A percentile compares a stretch with the other conserved stretches of the same genome.
Conservation (phyloP, 2,113 vertebrate genomes). For the Amblyornis subalaris region DNA sequence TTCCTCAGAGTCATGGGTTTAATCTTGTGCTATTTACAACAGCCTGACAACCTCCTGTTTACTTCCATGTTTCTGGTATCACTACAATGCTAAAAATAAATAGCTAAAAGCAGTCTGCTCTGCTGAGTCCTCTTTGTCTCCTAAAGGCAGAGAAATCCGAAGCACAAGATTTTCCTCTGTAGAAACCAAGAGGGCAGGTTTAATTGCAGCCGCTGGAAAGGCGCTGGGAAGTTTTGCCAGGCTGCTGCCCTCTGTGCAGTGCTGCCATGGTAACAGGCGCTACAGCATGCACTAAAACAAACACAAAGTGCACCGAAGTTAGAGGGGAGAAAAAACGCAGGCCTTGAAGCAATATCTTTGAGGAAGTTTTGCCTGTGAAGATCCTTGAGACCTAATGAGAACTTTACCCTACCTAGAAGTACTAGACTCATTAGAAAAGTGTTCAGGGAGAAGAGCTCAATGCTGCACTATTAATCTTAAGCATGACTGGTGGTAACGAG, state of each 20-base stretch:
- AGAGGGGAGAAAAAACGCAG: conserved; percentile 11
- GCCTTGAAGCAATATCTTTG: conserved; percentile 14
- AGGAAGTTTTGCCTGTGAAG: conserved; percentile 41
- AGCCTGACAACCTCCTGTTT: conserved; percentile 75
- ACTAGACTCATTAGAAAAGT: conserved; percentile 23
- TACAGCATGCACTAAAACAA: neutral
- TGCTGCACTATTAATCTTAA: conserved; percentile 16
- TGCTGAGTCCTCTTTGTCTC: conserved; percentile 65
- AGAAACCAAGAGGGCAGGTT: conserved; percentile 2
- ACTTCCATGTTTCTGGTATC: conserved; percentile 74
- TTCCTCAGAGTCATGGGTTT: conserved; percentile 59
- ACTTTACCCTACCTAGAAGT: conserved; percentile 15
- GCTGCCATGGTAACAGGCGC: conserved; percentile 49
- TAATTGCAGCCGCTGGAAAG: conserved; percentile 44
- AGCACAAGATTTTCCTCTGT: conserved; percentile 22
- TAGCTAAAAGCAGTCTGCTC: conserved; percentile 67
- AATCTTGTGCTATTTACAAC: conserved; percentile 69
- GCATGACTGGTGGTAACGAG: conserved; percentile 4
- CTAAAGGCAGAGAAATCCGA: conserved; percentile 39
- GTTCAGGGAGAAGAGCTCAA: neutral
- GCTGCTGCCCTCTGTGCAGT: neutral
- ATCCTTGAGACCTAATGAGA: conserved; percentile 29
- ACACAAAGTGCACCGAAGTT: conserved; percentile 11
- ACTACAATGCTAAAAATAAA: conserved; percentile 75
- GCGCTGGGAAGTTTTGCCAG: conserved; percentile 5